Percentiles rank a stretch among this genome's conserved stretches.
Evolutionary conservation across 2,113 vertebrate species (phyloP).

Genomic region (Calonectris borealis): DNA sequence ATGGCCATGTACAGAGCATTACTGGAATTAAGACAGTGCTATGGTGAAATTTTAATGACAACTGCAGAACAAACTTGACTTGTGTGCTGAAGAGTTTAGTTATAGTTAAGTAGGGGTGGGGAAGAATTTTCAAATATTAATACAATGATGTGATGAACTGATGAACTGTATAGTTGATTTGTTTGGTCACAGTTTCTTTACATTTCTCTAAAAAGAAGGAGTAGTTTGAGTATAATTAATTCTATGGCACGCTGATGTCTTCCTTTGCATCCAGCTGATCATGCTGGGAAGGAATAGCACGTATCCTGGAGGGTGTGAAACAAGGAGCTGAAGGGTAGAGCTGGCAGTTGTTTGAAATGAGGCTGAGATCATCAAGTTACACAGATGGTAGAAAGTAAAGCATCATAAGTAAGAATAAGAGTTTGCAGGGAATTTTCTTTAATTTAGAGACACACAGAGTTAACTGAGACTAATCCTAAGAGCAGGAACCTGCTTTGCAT

Average conservation of each 20-base stretch:
- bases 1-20: background rate
- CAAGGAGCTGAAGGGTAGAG: background rate
- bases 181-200: background rate
- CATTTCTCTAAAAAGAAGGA: background rate
- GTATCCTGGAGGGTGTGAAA: background rate
- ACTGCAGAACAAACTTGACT: background rate
- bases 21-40: background rate
- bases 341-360: background rate
- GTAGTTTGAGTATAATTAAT: background rate
- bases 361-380: background rate
- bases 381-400: background rate
- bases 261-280: background rate
- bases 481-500: background rate
- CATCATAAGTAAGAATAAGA: background rate
- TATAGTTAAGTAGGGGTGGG: background rate
- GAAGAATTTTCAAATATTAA: background rate
- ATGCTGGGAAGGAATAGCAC: background rate
- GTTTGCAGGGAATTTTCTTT: background rate
- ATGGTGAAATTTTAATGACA: background rate
- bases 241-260: background rate
- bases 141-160: background rate
- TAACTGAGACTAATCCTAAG: background rate
- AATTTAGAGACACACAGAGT: background rate
- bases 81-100: background rate
- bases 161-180: background rate